A percentile compares a stretch with the other conserved stretches of the same genome.
Evolutionary conservation across 2,888 invertebrate species (phyloP).

Genomic region (Drosophila meridionalis): DNA sequence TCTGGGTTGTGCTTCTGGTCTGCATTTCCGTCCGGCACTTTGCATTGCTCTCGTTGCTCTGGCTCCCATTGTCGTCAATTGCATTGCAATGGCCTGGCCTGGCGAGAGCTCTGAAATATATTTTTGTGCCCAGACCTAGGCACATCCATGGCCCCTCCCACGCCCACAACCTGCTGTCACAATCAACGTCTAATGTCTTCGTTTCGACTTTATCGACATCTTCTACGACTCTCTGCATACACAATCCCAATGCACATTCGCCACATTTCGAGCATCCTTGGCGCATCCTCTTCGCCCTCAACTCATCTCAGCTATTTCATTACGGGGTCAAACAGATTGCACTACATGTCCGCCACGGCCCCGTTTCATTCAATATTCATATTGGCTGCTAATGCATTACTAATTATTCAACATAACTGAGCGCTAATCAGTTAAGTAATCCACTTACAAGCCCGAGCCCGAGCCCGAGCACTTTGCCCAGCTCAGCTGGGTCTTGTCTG

Average conservation of each 20-base stretch:
- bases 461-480: constrained; percentile 10
- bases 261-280: constrained; percentile 26
- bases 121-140: background rate
- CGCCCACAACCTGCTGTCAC: constrained; percentile 22
- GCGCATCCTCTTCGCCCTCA: constrained; percentile 21
- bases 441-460: constrained; percentile 35
- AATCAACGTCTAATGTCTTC: constrained; percentile 63
- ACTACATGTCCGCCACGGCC: constrained; percentile 5
- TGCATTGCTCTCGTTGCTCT: constrained; percentile 50
- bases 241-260: constrained; percentile 21
- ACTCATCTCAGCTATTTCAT: constrained; percentile 38
- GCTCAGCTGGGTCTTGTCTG: too few relatives aligned
- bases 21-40: constrained; percentile 70
- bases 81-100: constrained; percentile 62
- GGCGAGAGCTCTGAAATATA: constrained; percentile 20
- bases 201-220: constrained; percentile 35
- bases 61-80: constrained; percentile 67
- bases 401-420: constrained; percentile 53
- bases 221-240: constrained; percentile 8
- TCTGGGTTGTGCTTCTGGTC: constrained; percentile 48
- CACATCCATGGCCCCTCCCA: too few relatives aligned
- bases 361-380: constrained; percentile 36
- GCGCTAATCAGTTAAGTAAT: constrained; percentile 58
- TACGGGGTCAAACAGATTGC: constrained; percentile 15
- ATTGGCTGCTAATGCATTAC: constrained; percentile 32